Base-by-base conservation (phyloP, 2,888 invertebrate genomes). In the Rotaria socialis region DNA sequence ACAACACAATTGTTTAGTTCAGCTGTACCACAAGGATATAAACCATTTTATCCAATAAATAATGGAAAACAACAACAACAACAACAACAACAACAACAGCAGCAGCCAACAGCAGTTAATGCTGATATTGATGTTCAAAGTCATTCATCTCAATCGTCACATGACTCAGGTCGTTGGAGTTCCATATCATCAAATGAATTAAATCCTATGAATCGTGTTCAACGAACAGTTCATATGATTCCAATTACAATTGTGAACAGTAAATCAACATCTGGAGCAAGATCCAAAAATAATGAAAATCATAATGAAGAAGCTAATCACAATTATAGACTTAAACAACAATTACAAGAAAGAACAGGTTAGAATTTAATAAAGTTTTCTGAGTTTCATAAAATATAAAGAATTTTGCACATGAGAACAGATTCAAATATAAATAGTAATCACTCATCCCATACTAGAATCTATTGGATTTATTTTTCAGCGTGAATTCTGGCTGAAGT, bases 121-220 rank as follows among this genome's bases (percentile, higher is more conserved):
- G 67, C 35, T 27, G 80, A 80, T 47, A 24, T 47, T n/a, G 80
- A 80, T 80, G 47, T 80, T 47, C 80, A 80, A 47, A 80, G 80
- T 80, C 80, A 80, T n/a, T 80, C 80, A 47, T 47, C 47, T 47
- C 80, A 80, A 80, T 80, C 80, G n/a, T 47, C 47, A n/a, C 80
- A 80, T 47, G 80, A 80, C 47, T 80, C 80, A n/a, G 80, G 80
- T 47, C 43, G 80, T 47, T 80, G 80, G 80, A 80, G 80, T 80
- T 80, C 80, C 11, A 24, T 80, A 80, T 80, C 80, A 80, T 80
- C 80, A 43, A 80, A 80, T 47, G 80, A 80, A 80, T 80, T 80
- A 43, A 67, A 67, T 41, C 5, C 67, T 35, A 67, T 27, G 14
- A 67, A 67, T 67, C 67, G 67, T 41, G 35, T 35, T 14, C 35